Evolutionary conservation across 1,140 invertebrate genomes (phyloP).

Genomic region (Eciton burchellii): DNA sequence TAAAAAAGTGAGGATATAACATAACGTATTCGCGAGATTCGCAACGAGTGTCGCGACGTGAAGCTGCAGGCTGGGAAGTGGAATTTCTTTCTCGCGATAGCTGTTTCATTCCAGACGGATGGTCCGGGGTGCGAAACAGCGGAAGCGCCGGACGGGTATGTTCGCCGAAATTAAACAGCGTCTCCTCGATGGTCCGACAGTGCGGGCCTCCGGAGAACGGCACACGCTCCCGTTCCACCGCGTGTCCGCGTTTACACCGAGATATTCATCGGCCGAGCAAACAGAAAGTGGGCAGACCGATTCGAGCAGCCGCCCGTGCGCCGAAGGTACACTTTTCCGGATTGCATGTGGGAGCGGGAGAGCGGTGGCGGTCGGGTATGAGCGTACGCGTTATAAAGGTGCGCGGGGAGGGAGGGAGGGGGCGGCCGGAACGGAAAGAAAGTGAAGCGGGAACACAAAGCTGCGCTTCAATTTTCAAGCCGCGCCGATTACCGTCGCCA

Average conservation of each 20-base stretch:
- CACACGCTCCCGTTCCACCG: slow-evolving; percentile 43
- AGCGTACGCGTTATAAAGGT: slow-evolving; percentile 22
- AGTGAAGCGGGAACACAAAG: slow-evolving; percentile 41
- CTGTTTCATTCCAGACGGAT: slow-evolving; percentile 20
- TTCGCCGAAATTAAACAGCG: slow-evolving; percentile 76
- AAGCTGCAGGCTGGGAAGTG: neutral
- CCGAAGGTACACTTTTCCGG: slow-evolving; percentile 31
- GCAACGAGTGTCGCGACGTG: neutral
- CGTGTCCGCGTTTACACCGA: slow-evolving; percentile 71
- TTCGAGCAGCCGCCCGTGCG: slow-evolving; percentile 32
- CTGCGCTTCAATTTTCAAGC: slow-evolving; percentile 23
- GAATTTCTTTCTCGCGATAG: slow-evolving; percentile 33
- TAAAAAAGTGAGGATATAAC: too few relatives aligned
- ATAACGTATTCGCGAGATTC: too few relatives aligned
- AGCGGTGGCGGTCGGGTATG: neutral
- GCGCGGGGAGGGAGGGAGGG: neutral
- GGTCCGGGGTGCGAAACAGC: slow-evolving; percentile 57
- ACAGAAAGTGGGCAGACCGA: slow-evolving; percentile 69
- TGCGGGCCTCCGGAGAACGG: neutral
- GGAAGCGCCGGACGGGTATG: slow-evolving; percentile 62
- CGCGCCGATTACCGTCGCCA: slow-evolving; percentile 33
- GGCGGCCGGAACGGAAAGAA: slow-evolving; percentile 15
- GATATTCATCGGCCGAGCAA: slow-evolving; percentile 72
- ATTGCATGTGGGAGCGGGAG: slow-evolving; percentile 22
- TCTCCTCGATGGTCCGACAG: slow-evolving; percentile 48